These are phyloP conservation scores for Carollia perspicillata DNA, from an alignment of 2,113 vertebrate species.

Conservation along the genomic window DNA sequence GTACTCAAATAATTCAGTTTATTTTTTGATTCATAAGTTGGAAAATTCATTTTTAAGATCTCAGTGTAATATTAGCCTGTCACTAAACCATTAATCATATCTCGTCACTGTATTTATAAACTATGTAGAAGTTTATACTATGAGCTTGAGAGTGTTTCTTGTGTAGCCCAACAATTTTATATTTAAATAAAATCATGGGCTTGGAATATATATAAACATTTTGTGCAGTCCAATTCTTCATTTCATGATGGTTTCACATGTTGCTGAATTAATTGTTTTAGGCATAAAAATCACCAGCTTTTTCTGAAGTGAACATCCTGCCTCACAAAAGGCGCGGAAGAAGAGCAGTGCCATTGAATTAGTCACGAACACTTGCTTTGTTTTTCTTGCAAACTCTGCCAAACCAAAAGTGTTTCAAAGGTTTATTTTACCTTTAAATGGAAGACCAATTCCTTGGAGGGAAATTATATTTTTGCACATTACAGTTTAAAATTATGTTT, in stretches of 20 bases:
- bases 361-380: conserved; percentile 48
- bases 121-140: not conserved
- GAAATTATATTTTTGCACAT: conserved; percentile 63
- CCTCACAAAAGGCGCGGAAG: conserved; percentile 37
- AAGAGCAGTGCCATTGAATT: conserved; percentile 14
- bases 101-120: conserved; percentile 11
- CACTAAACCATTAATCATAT: not conserved
- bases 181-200: conserved; percentile 38
- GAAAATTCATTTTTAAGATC: conserved; percentile 13
- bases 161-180: conserved; percentile 12
- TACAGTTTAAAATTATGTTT: conserved; percentile 57
- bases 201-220: conserved; percentile 35
- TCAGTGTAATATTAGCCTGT: conserved; percentile 2
- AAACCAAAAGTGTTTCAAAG: conserved; percentile 52
- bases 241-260: conserved; percentile 42
- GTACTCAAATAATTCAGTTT: not conserved
- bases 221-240: not conserved
- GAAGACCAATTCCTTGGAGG: conserved; percentile 52
- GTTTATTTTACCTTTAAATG: conserved; percentile 69
- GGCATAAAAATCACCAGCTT: not conserved
- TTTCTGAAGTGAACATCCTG: conserved; percentile 23
- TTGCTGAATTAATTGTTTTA: conserved; percentile 61
- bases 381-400: conserved; percentile 43
- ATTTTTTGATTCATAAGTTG: conserved; percentile 26
- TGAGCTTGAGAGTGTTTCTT: not conserved